Percentiles rank a stretch among this genome's conserved stretches.
These are phyloP conservation scores for Syngnathoides biaculeatus DNA, from an alignment of 2,113 vertebrate genomes.

Conservation along the genomic window DNA sequence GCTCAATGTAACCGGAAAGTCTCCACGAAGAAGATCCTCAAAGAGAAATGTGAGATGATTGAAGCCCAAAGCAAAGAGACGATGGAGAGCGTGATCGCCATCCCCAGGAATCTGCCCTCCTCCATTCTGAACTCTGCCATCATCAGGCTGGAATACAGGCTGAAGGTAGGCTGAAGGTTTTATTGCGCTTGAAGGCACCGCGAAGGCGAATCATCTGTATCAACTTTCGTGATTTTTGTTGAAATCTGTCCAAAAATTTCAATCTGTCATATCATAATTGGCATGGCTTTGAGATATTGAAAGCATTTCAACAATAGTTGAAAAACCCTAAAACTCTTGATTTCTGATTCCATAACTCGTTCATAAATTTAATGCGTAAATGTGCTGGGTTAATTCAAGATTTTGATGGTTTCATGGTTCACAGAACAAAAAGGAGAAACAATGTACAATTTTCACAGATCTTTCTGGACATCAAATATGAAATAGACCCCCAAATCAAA, in stretches of 20 bases:
- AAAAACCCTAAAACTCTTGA: no score
- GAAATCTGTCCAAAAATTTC: no score
- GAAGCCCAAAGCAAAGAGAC: slow-evolving; percentile 8
- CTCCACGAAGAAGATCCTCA: slow-evolving; percentile 7
- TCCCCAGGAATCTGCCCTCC: slow-evolving; percentile 37
- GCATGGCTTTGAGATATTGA: no score
- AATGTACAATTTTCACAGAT: slow-evolving; percentile 26
- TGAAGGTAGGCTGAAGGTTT: slow-evolving; percentile 48
- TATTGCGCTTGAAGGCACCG: neutral
- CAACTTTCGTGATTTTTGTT: no score
- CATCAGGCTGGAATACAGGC: slow-evolving; percentile 58
- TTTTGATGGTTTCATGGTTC: no score
- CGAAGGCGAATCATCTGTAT: no score
- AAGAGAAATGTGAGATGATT: slow-evolving; percentile 41
- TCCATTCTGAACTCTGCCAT: slow-evolving; percentile 62
- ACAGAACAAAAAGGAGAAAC: neutral
- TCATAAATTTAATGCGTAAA: no score
- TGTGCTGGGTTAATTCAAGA: no score
- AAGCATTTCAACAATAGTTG: no score
- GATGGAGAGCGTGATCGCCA: slow-evolving; percentile 37
- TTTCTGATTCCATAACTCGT: no score
- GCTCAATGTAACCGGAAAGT: slow-evolving; percentile 37
- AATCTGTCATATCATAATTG: no score
- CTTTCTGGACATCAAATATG: slow-evolving; percentile 37
- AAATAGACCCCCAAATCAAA: slow-evolving; percentile 32